Base-by-base conservation (phyloP, 2,888 invertebrate species). In the Hirtodrosophila histrioides region DNA sequence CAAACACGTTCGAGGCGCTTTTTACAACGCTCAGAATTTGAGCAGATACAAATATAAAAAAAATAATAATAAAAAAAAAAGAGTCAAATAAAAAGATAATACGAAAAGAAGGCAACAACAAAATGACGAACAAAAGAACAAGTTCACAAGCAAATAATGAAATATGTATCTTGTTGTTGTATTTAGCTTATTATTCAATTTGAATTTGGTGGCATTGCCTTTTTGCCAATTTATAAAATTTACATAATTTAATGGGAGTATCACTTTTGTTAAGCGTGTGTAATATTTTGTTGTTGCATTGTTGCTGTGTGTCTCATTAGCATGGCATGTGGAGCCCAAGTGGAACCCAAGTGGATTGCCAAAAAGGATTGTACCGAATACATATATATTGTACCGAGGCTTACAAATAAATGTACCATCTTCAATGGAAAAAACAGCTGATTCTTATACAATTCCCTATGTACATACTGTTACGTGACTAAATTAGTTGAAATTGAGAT, bases 101-200 rank as follows among this genome's bases (percentile, higher is more conserved):
- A 35, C 31, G 33, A 35, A 58, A 61, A 58, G 50, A 63, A 55
- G 78, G 54, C 35, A 57, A 71, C 56, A 64, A 17, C 17, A 17
- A 17, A 66, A 66, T 72, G 72, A 29, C 57, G 55, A 73, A 76
- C 65, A 65, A 73, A 73, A 77, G 70, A 81, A 81, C 81, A 86
- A 86, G 80, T 81, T 81, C 81, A 84, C 85, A 70, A 64, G 71
- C 65, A 85, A 78, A 75, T 69, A 75, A 80, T 76, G 78, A 77
- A 69, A 79, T 56, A 65, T 78, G 60, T 78, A 60, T 65, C 45
- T 64, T 50, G 43, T 53, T 57, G 50, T 57, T 65, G 61, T 56
- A 43, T 58, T 65, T 55, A 6, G 61, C 56, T 86, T 64, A 60
- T 75, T 83, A 69, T 80, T 67, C 48, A 71, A 50, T 65, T 69